These are phyloP conservation scores for Pipra filicauda DNA, from an alignment of 2,113 vertebrate genomes.

Conservation along the genomic window DNA sequence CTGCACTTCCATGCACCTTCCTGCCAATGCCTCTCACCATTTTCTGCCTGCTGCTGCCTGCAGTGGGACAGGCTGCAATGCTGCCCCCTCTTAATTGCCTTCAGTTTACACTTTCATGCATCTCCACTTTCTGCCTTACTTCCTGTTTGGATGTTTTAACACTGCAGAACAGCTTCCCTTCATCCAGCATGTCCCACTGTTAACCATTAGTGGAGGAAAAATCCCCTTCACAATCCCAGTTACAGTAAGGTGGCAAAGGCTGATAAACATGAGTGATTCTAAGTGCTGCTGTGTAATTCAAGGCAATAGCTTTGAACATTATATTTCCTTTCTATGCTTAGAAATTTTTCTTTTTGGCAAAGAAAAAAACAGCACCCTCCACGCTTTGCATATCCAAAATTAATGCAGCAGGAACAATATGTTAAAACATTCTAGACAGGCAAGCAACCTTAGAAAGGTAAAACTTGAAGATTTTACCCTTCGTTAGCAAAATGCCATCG, in stretches of 20 bases:
- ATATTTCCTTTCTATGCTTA: background rate
- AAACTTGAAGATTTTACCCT: background rate
- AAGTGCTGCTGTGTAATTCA: background rate
- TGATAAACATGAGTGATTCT: background rate
- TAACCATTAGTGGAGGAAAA: background rate
- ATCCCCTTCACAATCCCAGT: background rate
- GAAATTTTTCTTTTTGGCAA: background rate
- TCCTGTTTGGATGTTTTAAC: background rate
- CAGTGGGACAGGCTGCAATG: background rate
- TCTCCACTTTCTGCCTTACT: background rate
- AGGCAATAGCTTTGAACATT: background rate
- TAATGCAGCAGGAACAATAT: background rate
- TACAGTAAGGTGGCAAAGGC: background rate
- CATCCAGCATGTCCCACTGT: background rate
- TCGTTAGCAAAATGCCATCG: background rate
- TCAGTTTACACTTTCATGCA: background rate
- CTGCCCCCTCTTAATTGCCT: background rate
- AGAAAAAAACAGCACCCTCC: background rate
- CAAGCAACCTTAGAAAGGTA: background rate
- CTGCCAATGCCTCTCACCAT: background rate
- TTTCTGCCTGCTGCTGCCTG: background rate
- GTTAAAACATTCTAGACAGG: background rate
- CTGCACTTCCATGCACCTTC: background rate
- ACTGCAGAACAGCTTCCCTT: background rate
- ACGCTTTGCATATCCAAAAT: background rate